Conservation (phyloP, 2,888 invertebrate species). For the Diplolepis rosae region DNA sequence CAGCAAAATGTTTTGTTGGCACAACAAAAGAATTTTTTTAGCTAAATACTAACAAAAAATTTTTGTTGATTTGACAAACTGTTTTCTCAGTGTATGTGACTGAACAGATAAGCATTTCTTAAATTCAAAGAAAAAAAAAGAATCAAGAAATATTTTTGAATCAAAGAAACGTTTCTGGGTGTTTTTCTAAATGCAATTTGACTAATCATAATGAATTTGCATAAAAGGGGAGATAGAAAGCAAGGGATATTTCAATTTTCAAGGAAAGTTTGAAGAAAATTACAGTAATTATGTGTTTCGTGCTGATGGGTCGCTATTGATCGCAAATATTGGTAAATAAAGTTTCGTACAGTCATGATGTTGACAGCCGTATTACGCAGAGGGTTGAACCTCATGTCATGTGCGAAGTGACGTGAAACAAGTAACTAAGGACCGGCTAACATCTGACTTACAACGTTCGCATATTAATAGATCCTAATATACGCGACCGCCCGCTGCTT, state of each 20-base stretch:
- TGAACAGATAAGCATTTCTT: too few species aligned
- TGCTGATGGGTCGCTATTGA: slow-evolving; percentile 11
- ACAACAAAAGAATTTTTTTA: too few species aligned
- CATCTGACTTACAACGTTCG: slow-evolving; percentile 58
- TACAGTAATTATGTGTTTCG: background rate
- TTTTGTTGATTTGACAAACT: too few species aligned
- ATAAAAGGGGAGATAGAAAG: background rate
- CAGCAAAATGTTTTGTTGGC: too few species aligned
- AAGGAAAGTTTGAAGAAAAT: background rate
- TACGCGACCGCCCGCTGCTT: slow-evolving; percentile 35
- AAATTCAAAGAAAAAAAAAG: too few species aligned
- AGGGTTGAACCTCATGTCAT: slow-evolving; percentile 52
- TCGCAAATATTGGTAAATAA: slow-evolving; percentile 45
- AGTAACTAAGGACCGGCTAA: slow-evolving; percentile 65
- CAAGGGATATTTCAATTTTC: background rate
- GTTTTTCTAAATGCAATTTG: too few species aligned
- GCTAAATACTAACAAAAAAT: too few species aligned
- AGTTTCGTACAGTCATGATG: slow-evolving; percentile 47
- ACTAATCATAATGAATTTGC: background rate
- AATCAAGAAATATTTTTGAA: too few species aligned
- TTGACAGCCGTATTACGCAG: slow-evolving; percentile 49
- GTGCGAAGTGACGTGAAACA: slow-evolving; percentile 62
- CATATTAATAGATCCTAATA: slow-evolving; percentile 66
- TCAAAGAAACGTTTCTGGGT: too few species aligned
- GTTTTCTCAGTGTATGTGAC: too few species aligned